A percentile compares a stretch with the other conserved stretches of the same genome.
phyloP scores from a whole-genome alignment of 2,113 vertebrate species.

The Columba livia region DNA sequence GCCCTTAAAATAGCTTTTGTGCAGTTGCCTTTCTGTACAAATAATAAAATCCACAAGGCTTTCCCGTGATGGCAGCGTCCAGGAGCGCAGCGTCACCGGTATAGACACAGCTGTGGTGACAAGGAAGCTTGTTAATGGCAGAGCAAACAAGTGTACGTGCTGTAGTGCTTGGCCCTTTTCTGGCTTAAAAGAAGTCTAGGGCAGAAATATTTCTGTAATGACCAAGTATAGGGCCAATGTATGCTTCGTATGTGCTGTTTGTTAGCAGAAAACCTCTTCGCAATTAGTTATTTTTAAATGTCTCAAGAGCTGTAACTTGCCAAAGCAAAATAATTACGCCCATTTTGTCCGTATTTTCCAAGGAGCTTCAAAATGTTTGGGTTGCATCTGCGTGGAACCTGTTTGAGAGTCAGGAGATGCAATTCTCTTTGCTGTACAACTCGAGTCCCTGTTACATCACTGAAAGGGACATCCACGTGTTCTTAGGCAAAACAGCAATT shows the following conservation, averaged over 20 bases:
- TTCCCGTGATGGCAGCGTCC: neutral
- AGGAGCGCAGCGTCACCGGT: neutral
- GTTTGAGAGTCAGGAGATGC: neutral
- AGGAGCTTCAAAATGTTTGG: neutral
- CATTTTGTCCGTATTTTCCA: neutral
- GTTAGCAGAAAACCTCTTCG: neutral
- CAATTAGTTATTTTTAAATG: neutral
- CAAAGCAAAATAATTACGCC: neutral
- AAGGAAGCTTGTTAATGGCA: neutral
- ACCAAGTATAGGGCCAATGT: neutral
- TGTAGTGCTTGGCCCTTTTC: neutral
- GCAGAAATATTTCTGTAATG: neutral
- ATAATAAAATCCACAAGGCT: neutral
- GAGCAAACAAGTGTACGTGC: neutral
- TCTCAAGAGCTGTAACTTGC: neutral
- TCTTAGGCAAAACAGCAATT: fast-evolving
- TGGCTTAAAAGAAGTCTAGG: neutral
- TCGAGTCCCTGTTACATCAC: fast-evolving
- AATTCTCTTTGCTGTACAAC: neutral
- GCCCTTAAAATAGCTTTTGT: neutral
- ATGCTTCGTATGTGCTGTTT: neutral
- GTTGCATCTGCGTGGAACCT: fast-evolving
- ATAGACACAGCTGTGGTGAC: neutral
- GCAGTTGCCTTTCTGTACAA: neutral
- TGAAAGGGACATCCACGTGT: neutral